Evolutionary conservation across 1,140 invertebrate species (phyloP).

Genomic region (Drosophila yakuba): DNA sequence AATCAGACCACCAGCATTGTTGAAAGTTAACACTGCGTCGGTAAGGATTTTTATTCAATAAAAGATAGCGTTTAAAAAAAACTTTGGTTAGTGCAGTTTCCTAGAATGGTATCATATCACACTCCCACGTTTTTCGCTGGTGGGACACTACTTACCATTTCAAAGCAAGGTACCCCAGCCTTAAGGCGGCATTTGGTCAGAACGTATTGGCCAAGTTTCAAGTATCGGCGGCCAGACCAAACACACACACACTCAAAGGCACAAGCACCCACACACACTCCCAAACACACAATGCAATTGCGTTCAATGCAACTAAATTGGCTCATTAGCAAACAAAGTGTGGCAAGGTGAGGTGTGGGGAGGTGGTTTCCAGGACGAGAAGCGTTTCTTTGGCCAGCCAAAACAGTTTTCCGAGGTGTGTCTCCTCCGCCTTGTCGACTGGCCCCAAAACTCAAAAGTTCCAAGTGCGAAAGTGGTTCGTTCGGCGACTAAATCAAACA

Average conservation of each 20-base stretch:
- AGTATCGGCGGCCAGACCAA: conserved; percentile 49
- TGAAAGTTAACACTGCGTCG: too few relatives aligned
- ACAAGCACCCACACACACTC: conserved; percentile 21
- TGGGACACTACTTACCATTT: conserved; percentile 47
- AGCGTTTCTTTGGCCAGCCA: conserved; percentile 36
- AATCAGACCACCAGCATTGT: too few relatives aligned
- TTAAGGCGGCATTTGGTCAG: conserved; percentile 22
- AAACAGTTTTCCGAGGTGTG: conserved; percentile 26
- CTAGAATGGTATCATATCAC: too few relatives aligned
- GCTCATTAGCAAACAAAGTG: conserved; percentile 76
- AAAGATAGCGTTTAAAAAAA: too few relatives aligned
- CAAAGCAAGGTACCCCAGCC: conserved; percentile 47
- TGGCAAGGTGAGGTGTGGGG: neutral
- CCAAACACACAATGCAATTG: conserved; percentile 48
- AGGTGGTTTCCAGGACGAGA: conserved; percentile 5
- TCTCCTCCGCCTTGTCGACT: conserved; percentile 14
- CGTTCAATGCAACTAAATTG: conserved; percentile 79
- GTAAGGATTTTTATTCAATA: too few relatives aligned
- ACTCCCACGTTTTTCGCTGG: conserved; percentile 6
- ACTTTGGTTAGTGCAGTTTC: too few relatives aligned
- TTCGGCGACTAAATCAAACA: conserved; percentile 55
- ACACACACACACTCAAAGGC: conserved; percentile 20
- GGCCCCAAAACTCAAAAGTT: conserved; percentile 46
- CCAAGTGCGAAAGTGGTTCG: conserved; percentile 33
- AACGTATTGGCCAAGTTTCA: conserved; percentile 56